phyloP scores from a whole-genome alignment of 2,888 invertebrate genomes.

The Cephus spinipes region DNA sequence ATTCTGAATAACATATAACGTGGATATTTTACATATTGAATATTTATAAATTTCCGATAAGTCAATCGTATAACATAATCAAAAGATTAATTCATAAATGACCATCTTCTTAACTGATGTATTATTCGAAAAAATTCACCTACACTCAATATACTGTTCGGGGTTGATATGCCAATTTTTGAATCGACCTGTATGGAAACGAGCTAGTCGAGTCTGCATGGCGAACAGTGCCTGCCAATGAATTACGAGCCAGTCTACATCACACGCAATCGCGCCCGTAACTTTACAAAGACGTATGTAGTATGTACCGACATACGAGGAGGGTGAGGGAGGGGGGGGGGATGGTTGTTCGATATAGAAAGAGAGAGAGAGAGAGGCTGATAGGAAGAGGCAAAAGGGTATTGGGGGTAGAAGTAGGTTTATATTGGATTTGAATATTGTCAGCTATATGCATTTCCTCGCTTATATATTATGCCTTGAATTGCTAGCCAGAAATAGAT shows the following conservation, averaged over 20 bases:
- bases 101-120: neutral
- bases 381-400: neutral
- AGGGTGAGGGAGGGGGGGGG: no score
- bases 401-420: neutral
- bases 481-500: neutral
- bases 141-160: neutral
- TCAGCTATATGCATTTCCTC: neutral
- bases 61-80: neutral
- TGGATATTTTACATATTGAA: neutral
- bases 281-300: conserved; percentile 48
- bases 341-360: neutral
- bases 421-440: neutral
- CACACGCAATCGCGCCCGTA: conserved; percentile 50
- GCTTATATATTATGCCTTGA: neutral
- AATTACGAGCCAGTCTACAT: conserved; percentile 53
- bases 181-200: neutral
- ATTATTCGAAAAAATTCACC: neutral
- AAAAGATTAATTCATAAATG: neutral
- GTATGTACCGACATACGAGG: neutral
- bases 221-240: conserved; percentile 45
- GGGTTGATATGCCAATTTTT: neutral
- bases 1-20: neutral
- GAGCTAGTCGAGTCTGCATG: neutral
- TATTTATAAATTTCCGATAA: neutral
- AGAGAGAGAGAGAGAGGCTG: neutral